Base-by-base conservation (phyloP, 2,888 invertebrate genomes). In the Polydesmus complanatus region DNA sequence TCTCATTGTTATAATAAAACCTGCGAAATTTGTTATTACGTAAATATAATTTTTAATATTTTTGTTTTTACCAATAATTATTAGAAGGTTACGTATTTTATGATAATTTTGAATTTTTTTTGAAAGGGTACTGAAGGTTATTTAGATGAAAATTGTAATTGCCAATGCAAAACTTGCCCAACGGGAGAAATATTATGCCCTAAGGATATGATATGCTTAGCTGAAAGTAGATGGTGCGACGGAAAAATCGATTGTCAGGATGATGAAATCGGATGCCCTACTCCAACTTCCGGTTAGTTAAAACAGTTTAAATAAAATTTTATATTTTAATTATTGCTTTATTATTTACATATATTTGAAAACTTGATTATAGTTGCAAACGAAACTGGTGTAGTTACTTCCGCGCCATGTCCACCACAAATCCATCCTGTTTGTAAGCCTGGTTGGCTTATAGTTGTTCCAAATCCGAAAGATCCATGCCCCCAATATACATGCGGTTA, bases 201-300 rank as follows among this genome's bases (percentile, higher is more conserved):
- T 1, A 85, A 86, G 0, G 85, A 83, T 70, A 82, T 83, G 62
- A 76, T 83, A 57, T 90, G 90, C 69, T 79, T 90, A 19, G 77
- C 83, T 0, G 78, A 80, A 49, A 74, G 78, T 0, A 75, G 79
- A 14, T 90, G 90, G 89, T 91, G 91, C 70, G 83, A 91, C 70
- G 88, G 88, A 0, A 75, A 87, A 0, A 79, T 81, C 64, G 85
- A 91, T 72, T 91, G 91, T 68, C 83, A 85, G 0, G 89, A 90
- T 69, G 91, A 91, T 71, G 91, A 91, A 73, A 72, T 74, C 1
- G 75, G 81, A 61, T 91, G 90, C 68, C 56, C 60, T 25, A 54
- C 60, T 18, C 37, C 19, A 54, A 54, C 14, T 54, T 23, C n/a
- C n/a, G n/a, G n/a, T n/a, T n/a, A n/a, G n/a, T n/a, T n/a, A n/a